These are phyloP conservation scores for Heliconius erato DNA, from an alignment of 2,888 invertebrate species.

Conservation along the genomic window DNA sequence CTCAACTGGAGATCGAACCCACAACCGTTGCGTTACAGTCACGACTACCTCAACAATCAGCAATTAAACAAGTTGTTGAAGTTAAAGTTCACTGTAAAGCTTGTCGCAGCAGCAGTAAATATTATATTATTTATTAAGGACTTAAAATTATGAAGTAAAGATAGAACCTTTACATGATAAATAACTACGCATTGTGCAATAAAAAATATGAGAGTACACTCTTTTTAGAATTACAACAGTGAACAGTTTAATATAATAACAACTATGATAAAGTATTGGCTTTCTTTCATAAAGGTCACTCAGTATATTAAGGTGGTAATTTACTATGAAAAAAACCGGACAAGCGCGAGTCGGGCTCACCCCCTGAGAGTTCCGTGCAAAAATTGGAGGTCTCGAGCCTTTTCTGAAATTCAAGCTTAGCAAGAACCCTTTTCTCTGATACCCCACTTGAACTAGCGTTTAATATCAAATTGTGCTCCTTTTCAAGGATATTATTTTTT, in stretches of 20 bases:
- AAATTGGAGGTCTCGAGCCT: too few species aligned
- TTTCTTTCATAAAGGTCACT: not conserved
- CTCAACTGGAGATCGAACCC: too few species aligned
- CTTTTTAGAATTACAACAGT: not conserved
- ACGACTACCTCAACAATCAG: not conserved
- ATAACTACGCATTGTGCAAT: not conserved
- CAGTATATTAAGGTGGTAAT: not conserved
- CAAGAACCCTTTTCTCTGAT: too few species aligned
- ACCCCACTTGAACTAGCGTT: too few species aligned
- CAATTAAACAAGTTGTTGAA: not conserved
- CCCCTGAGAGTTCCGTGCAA: too few species aligned
- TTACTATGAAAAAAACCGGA: not conserved
- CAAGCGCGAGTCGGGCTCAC: too few species aligned
- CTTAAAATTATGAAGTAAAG: not conserved
- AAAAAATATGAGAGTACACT: not conserved
- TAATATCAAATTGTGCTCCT: too few species aligned
- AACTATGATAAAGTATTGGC: not conserved
- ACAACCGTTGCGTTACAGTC: too few species aligned
- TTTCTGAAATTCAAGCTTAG: too few species aligned
- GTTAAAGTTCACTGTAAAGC: conserved; percentile 7
- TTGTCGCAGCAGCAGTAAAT: not conserved
- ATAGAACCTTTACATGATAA: conserved; percentile 12
- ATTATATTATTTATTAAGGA: conserved; percentile 5
- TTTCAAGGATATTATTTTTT: too few species aligned
- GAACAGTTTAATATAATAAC: not conserved